Conservation (phyloP, 2,113 vertebrate genomes). For the Barnardius zonarius region DNA sequence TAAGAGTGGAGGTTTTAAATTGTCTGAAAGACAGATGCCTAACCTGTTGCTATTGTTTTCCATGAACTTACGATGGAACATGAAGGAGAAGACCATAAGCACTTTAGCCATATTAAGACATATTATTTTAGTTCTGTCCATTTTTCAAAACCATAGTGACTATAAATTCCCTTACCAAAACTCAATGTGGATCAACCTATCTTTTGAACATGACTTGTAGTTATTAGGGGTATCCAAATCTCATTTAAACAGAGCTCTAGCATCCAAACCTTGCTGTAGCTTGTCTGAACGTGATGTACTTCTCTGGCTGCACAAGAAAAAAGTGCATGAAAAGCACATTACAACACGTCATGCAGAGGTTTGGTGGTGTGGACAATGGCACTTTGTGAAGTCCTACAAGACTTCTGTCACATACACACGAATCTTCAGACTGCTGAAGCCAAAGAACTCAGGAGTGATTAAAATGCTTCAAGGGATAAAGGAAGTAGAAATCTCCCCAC, state of each 20-base stretch:
- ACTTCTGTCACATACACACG: neutral
- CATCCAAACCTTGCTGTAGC: neutral
- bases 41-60: neutral
- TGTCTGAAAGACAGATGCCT: neutral
- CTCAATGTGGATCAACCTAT: neutral
- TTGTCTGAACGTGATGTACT: neutral
- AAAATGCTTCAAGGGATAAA: neutral
- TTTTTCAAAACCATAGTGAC: neutral
- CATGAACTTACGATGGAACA: neutral
- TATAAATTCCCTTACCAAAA: neutral
- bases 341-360: neutral
- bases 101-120: neutral
- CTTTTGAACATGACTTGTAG: neutral
- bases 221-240: neutral
- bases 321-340: neutral
- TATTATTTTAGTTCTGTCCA: neutral
- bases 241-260: neutral
- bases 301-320: neutral
- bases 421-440: neutral
- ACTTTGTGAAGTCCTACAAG: neutral
- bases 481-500: neutral
- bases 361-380: neutral
- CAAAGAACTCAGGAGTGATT: neutral
- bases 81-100: neutral
- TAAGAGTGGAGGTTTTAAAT: neutral